These are phyloP conservation scores for Cercopithecus mona DNA, from an alignment of 2,113 vertebrate species.

Conservation along the genomic window DNA sequence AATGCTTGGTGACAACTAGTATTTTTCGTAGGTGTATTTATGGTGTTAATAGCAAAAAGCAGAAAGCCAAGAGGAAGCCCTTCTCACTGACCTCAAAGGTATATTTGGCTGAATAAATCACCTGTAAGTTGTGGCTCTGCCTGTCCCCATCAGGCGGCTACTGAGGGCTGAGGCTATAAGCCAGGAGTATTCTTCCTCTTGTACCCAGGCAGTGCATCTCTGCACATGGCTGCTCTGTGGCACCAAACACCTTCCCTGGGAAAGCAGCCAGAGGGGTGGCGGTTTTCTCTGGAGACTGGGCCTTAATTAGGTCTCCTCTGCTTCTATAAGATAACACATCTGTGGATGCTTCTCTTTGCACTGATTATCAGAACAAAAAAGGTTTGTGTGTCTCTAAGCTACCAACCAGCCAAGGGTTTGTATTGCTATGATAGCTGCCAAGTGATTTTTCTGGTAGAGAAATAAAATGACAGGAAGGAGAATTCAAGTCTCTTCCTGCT, in stretches of 20 bases:
- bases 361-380: conserved; percentile 45
- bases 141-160: background rate
- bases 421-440: conserved; percentile 4
- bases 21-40: background rate
- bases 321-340: background rate
- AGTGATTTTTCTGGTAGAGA: conserved; percentile 16
- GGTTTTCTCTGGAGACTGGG: background rate
- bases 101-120: background rate
- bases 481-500: background rate
- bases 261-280: background rate
- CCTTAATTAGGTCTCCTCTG: conserved; percentile 7
- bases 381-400: conserved; percentile 10
- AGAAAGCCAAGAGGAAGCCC: background rate
- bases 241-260: background rate
- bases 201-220: background rate
- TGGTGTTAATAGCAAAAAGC: background rate
- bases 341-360: conserved; percentile 41
- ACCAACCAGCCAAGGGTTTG: background rate
- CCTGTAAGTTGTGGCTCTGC: background rate
- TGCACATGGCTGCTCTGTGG: background rate
- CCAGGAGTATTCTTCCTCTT: background rate
- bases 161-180: background rate
- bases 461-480: conserved; percentile 18
- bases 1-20: background rate
- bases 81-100: background rate